Base-by-base conservation (phyloP, 2,113 vertebrate species). In the Anoplopoma fimbria region DNA sequence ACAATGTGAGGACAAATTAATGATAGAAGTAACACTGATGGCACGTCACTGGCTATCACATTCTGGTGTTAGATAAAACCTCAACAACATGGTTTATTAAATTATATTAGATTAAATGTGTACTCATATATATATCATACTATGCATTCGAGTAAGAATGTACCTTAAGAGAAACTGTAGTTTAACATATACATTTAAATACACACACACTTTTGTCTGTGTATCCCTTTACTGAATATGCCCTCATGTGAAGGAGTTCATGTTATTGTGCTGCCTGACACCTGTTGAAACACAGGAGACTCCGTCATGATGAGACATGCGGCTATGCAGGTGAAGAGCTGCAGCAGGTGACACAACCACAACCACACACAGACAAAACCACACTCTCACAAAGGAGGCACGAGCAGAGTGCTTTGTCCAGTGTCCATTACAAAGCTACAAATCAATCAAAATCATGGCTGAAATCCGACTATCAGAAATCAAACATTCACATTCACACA, bases 251-350 rank as follows among this genome's bases (percentile, higher is more conserved):
- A 83, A 75, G 36, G 47, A 88, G 85, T 74, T 79, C 38, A 69
- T 69, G 42, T 64, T 86, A 69, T 75, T 87, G 74, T 84, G 40
- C 27, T 57, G 60, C 51, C 81, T 77, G 89, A 84, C 92, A 94
- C 93, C 94, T 94, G 94, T 91, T 91, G 87, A 79, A 91, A 82
- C 76, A 75, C 79, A 6, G 31, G 55, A 79, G 72, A 79, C 29
- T 68, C 63, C 4, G 68, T 93, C 93, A 88, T 91, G 93, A 93
- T 73, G 89, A 90, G 93, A 89, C 93, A 91, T 71, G 89, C 29
- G 53, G 77, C 49, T 25, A 23, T 65, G 74, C 91, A 92, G 92
- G 92, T 93, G 91, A 87, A 81, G 57, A 83, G 9, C 42, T 27
- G 72, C 77, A 74, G 69, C 91, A 93, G 93, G 92, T 92, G 89